A percentile compares a stretch with the other conserved stretches of the same genome.
Evolutionary conservation across 2,888 invertebrate genomes (phyloP).

Genomic region (Himalopsyche anomala): DNA sequence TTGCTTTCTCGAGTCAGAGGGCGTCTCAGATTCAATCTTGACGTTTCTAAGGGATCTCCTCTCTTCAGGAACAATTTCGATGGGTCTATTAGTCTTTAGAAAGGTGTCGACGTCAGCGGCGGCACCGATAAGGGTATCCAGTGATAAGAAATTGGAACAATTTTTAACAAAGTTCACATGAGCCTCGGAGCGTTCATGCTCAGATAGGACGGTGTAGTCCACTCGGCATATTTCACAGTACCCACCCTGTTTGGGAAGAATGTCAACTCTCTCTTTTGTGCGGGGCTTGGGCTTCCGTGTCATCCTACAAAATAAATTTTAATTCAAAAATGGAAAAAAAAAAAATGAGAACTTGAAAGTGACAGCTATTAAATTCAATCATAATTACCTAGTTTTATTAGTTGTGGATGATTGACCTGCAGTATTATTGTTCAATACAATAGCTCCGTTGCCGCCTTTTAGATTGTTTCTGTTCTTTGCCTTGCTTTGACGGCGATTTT

Average conservation of each 20-base stretch:
- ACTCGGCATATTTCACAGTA: slow-evolving; percentile 89
- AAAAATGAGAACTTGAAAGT: no score
- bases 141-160: slow-evolving; percentile 84
- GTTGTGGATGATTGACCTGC: slow-evolving; percentile 27
- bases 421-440: slow-evolving; percentile 23
- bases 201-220: slow-evolving; percentile 82
- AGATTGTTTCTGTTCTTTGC: not conserved
- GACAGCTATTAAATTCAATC: no score
- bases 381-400: slow-evolving; percentile 25
- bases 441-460: slow-evolving; percentile 17
- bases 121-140: slow-evolving; percentile 83
- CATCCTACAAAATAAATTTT: slow-evolving; percentile 72
- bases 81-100: slow-evolving; percentile 78
- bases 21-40: slow-evolving; percentile 46
- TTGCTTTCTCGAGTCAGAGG: slow-evolving; percentile 66
- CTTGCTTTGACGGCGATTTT: slow-evolving; percentile 2
- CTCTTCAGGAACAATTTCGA: slow-evolving; percentile 72
- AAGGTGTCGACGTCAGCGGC: slow-evolving; percentile 84
- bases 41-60: slow-evolving; percentile 64
- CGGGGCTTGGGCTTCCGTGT: slow-evolving; percentile 76
- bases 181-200: slow-evolving; percentile 85
- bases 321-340: no score
- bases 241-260: slow-evolving; percentile 77
- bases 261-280: slow-evolving; percentile 73
- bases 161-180: slow-evolving; percentile 86